phyloP scores from a whole-genome alignment of 1,140 invertebrate genomes.

The Hylaeus volcanicus region DNA sequence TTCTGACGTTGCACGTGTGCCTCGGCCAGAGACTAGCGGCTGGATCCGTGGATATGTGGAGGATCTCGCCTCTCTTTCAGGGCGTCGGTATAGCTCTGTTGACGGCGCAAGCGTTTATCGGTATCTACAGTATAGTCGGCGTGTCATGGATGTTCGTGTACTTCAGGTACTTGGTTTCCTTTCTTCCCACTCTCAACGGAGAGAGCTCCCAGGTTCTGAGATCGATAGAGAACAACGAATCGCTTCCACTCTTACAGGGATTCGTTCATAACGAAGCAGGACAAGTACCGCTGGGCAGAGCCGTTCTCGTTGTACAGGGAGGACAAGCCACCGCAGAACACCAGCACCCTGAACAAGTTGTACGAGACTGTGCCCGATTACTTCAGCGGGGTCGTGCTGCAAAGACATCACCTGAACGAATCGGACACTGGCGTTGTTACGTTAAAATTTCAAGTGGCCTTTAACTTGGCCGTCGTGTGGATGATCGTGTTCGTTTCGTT shows the following conservation, averaged over 20 bases:
- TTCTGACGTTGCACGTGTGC: constrained; percentile 91
- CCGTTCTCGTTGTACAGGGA: constrained; percentile 85
- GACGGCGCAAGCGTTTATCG: constrained; percentile 89
- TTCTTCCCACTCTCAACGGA: too few species aligned
- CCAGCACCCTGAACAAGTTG: constrained; percentile 83
- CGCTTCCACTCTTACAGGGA: constrained; percentile 81
- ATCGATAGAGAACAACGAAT: not conserved
- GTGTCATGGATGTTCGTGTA: constrained; percentile 95
- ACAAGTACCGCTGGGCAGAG: constrained; percentile 91
- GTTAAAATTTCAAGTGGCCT: constrained; percentile 92
- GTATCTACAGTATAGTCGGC: constrained; percentile 92
- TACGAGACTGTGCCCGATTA: constrained; percentile 91
- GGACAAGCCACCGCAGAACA: constrained; percentile 77
- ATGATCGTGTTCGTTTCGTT: constrained; percentile 93
- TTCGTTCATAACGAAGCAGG: constrained; percentile 91
- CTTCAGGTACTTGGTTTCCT: constrained; percentile 77
- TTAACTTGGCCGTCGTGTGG: constrained; percentile 95
- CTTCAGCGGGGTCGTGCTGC: constrained; percentile 90
- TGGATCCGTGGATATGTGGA: constrained; percentile 95
- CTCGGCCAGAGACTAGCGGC: constrained; percentile 92
- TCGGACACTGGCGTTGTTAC: constrained; percentile 84
- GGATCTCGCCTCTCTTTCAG: constrained; percentile 94
- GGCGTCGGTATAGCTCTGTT: constrained; percentile 92
- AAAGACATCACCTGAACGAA: constrained; percentile 84
- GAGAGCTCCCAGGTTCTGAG: too few species aligned